Evolutionary conservation across 30 jellyfish, hydroid and myxozoan species (phyloP).

Genomic region (Pelagia noctiluca): DNA sequence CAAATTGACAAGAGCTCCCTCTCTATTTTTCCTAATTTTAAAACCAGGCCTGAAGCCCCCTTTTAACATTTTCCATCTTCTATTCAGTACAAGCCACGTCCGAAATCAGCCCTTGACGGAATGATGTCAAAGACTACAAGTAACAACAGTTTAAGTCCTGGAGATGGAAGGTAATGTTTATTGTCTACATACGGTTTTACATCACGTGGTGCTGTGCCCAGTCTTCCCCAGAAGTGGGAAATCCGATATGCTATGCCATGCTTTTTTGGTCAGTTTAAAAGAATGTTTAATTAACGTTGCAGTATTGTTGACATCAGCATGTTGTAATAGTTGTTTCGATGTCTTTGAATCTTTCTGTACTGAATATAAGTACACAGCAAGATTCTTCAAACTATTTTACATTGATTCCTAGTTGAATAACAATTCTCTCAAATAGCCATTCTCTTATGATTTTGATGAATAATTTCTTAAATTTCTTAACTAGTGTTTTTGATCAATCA

Average conservation of each 20-base stretch:
- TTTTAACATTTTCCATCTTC: neutral
- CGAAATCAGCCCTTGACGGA: conserved; percentile 60
- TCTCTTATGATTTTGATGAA: no score
- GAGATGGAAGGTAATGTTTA: conserved; percentile 41
- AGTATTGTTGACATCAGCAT: neutral
- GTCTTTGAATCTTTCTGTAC: neutral
- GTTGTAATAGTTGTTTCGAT: neutral
- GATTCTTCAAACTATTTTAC: neutral
- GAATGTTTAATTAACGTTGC: neutral
- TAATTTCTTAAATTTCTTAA: no score
- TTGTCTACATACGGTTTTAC: neutral
- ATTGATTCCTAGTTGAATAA: neutral
- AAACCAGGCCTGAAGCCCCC: neutral
- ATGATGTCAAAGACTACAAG: conserved; percentile 20
- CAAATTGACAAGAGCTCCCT: neutral
- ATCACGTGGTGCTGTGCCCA: neutral
- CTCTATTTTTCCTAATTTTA: neutral
- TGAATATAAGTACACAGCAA: neutral
- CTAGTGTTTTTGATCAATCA: no score
- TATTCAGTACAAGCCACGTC: conserved; percentile 50
- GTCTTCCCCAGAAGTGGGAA: neutral
- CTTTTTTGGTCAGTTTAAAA: neutral
- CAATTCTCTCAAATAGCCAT: neutral
- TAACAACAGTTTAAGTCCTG: neutral
- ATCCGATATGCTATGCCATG: neutral